These are phyloP conservation scores for Ophioninae sp. DNA, from an alignment of 2,888 invertebrate genomes.

Conservation along the genomic window DNA sequence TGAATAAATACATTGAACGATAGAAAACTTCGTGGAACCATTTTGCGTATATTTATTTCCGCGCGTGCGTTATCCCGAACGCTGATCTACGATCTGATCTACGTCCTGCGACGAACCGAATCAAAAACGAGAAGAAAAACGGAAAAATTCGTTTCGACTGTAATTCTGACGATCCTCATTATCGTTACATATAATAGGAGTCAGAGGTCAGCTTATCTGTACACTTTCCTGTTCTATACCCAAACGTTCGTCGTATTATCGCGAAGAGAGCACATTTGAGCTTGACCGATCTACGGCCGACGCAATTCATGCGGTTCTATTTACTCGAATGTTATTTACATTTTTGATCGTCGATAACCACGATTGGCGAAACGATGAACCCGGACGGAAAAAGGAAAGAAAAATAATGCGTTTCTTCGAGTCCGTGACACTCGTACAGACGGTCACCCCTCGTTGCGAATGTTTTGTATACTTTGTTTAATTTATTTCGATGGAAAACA, in stretches of 20 bases:
- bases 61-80: not conserved
- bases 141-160: not conserved
- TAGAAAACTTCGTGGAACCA: conserved; percentile 4
- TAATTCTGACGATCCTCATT: conserved; percentile 47
- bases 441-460: not conserved
- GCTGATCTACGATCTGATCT: conserved; percentile 14
- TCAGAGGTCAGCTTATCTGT: conserved; percentile 69
- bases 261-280: conserved; percentile 10
- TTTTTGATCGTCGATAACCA: not conserved
- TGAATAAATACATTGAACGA: conserved; percentile 5
- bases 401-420: not conserved
- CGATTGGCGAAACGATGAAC: not conserved
- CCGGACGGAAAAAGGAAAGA: too few relatives aligned
- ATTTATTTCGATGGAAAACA: not conserved
- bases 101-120: not conserved
- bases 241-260: conserved; percentile 19
- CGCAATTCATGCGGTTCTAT: conserved; percentile 12
- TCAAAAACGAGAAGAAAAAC: not conserved
- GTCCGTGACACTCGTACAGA: not conserved
- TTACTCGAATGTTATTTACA: not conserved
- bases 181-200: conserved; percentile 66
- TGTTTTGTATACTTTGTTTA: not conserved
- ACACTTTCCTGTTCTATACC: conserved; percentile 38
- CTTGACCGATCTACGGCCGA: conserved; percentile 22
- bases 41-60: conserved; percentile 10